Evolutionary conservation across 2,797 vertebrate genomes (phyloP).

Genomic region (Setipinna tenuifilis): DNA sequence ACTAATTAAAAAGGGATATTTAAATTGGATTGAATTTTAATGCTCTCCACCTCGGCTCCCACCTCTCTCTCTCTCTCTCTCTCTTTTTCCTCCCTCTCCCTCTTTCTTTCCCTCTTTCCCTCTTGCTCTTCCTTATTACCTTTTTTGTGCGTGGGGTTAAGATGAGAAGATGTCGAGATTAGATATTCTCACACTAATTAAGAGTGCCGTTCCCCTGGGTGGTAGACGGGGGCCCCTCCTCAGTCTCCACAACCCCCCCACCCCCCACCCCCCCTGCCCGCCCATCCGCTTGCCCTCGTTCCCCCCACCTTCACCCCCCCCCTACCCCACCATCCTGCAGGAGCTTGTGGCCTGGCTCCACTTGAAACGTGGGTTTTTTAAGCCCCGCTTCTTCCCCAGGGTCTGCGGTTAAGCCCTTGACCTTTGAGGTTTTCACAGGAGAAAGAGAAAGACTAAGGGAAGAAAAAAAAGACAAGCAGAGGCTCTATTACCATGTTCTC

Average conservation of each 20-base stretch:
- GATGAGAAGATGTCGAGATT: constrained; percentile 82
- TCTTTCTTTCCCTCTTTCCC: not conserved
- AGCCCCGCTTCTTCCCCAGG: constrained; percentile 60
- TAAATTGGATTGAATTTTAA: constrained; percentile 84
- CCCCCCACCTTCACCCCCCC: no score
- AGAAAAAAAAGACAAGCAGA: constrained; percentile 53
- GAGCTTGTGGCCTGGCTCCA: constrained; percentile 27
- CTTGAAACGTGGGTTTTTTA: constrained; percentile 42
- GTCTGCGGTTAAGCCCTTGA: constrained; percentile 67
- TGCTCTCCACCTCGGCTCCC: constrained; percentile 49
- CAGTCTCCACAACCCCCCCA: constrained; percentile 57
- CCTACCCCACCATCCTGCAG: not conserved
- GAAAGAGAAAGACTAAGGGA: not conserved
- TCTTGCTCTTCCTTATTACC: constrained; percentile 74
- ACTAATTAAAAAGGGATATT: constrained; percentile 85
- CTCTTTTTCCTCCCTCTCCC: not conserved
- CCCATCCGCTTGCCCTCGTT: constrained; percentile 37
- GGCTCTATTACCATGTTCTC: constrained; percentile 43
- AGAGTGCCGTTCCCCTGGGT: constrained; percentile 75
- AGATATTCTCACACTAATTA: constrained; percentile 86
- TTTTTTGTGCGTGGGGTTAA: constrained; percentile 77
- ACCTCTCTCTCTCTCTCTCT: not conserved
- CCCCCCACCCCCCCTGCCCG: constrained; percentile 49
- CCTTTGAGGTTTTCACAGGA: constrained; percentile 69
- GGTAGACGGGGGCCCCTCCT: constrained; percentile 67